Conservation (phyloP, 2,113 vertebrate genomes). For the Rhadina sibilatrix region DNA sequence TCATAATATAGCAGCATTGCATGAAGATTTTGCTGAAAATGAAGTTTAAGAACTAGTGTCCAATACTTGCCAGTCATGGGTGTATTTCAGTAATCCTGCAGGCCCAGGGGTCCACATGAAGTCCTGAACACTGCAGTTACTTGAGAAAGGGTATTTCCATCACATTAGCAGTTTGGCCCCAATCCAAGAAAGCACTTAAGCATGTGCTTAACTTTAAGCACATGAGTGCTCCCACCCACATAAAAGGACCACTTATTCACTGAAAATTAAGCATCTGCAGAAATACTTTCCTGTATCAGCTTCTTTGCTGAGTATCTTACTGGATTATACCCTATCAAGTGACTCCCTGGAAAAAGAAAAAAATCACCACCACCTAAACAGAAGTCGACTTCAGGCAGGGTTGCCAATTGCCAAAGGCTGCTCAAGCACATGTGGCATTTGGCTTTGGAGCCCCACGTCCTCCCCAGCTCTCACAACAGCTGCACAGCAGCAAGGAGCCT, state of each 20-base stretch:
- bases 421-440: not conserved
- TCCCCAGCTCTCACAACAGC: conserved; percentile 10
- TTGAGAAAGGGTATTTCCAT: conserved; percentile 37
- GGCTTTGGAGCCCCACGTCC: not conserved
- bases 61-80: not conserved
- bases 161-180: conserved; percentile 34
- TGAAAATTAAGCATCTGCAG: conserved; percentile 59
- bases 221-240: conserved; percentile 56
- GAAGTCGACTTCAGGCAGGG: not conserved
- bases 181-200: conserved; percentile 63
- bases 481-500: conserved; percentile 28
- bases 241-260: conserved; percentile 51
- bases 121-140: not conserved
- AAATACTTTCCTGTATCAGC: conserved; percentile 48
- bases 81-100: conserved; percentile 2
- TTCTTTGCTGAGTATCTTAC: conserved; percentile 24
- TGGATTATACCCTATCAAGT: conserved; percentile 42
- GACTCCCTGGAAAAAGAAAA: not conserved
- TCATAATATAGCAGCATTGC: not conserved
- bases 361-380: not conserved
- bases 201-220: conserved; percentile 65
- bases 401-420: not conserved
- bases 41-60: not conserved
- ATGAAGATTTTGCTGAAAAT: not conserved
- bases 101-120: not conserved